These are phyloP conservation scores for Drosophila maculinotata DNA, from an alignment of 2,888 invertebrate species.

Conservation along the genomic window DNA sequence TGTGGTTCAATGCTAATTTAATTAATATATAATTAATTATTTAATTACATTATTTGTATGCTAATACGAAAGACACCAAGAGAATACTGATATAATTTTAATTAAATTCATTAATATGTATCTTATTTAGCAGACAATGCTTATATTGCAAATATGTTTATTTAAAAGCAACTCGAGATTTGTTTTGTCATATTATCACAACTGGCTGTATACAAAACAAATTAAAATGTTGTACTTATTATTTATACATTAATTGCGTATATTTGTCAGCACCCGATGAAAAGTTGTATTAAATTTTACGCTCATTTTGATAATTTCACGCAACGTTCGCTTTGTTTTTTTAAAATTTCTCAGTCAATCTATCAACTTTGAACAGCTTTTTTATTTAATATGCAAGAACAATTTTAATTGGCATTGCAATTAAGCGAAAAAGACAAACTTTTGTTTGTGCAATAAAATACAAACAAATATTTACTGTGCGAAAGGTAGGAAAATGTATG, in stretches of 20 bases:
- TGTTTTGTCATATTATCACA: not conserved
- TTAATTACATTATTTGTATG: no score
- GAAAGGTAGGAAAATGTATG: no score
- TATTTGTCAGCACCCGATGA: constrained; percentile 15
- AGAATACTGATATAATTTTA: no score
- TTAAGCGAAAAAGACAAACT: constrained; percentile 59
- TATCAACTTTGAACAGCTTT: constrained; percentile 48
- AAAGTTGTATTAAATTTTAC: constrained; percentile 27
- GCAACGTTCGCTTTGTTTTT: constrained; percentile 33
- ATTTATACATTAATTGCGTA: constrained; percentile 28
- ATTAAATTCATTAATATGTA: not conserved
- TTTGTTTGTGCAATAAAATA: constrained; percentile 50
- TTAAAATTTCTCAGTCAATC: constrained; percentile 38
- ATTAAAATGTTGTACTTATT: constrained; percentile 15
- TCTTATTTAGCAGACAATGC: no score
- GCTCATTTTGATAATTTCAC: constrained; percentile 41
- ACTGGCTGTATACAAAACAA: not conserved
- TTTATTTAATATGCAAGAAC: constrained; percentile 23
- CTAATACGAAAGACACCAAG: no score
- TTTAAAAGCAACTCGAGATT: not conserved
- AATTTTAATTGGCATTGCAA: constrained; percentile 52
- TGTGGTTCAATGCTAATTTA: no score
- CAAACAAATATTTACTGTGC: constrained; percentile 59
- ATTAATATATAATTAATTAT: no score
- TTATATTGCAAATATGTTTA: not conserved